Conservation (phyloP, 2,888 invertebrate species). For the Uropetala carovei region DNA sequence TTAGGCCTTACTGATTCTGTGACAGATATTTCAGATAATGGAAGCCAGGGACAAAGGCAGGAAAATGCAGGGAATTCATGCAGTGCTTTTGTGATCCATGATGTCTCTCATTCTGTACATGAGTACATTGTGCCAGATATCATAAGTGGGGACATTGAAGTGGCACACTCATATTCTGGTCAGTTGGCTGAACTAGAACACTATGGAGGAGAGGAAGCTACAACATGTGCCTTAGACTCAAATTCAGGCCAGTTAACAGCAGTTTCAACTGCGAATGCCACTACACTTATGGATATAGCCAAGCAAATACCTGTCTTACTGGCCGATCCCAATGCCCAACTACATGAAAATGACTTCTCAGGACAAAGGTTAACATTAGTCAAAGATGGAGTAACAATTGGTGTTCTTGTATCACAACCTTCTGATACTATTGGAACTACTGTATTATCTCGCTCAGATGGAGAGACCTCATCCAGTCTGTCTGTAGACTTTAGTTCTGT, state of each 20-base stretch:
- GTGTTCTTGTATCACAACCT: conserved; percentile 41
- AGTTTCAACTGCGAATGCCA: conserved; percentile 65
- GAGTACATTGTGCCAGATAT: conserved; percentile 72
- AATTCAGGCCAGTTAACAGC: conserved; percentile 65
- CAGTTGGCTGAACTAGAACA: conserved; percentile 73
- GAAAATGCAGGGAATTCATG: conserved; percentile 69
- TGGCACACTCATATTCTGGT: conserved; percentile 68
- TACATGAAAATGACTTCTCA: conserved; percentile 28
- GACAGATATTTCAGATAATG: conserved; percentile 69
- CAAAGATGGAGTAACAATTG: conserved; percentile 63
- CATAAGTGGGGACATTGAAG: conserved; percentile 65
- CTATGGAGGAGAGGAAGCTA: conserved; percentile 69
- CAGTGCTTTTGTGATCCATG: conserved; percentile 70
- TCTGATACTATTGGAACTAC: conserved; percentile 32
- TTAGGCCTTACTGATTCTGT: conserved; percentile 76
- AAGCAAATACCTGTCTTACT: conserved; percentile 52
- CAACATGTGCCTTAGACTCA: conserved; percentile 65
- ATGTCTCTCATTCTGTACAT: conserved; percentile 69
- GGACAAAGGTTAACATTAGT: conserved; percentile 53
- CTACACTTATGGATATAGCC: conserved; percentile 43
- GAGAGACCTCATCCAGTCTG: conserved; percentile 27
- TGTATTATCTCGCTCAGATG: conserved; percentile 2
- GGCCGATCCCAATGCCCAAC: conserved; percentile 43
- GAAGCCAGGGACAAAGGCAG: conserved; percentile 69
- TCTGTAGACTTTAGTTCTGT: not conserved